Conservation (phyloP, 2,113 vertebrate genomes). For the Tenebrosternarchus preto region DNA sequence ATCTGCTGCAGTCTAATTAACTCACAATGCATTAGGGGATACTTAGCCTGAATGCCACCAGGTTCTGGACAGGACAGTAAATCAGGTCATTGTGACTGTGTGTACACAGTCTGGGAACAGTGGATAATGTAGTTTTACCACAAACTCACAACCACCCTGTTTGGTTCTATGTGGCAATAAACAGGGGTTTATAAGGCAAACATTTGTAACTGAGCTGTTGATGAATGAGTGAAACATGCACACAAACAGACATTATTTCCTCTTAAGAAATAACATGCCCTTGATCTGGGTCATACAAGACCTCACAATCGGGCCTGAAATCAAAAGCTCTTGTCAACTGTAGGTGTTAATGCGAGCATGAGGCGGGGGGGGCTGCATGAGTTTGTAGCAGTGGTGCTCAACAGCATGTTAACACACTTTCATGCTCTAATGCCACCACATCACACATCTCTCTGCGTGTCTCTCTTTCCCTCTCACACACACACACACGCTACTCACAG, state of each 20-base stretch:
- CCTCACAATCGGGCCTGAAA: slow-evolving; percentile 12
- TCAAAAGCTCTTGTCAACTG: background rate
- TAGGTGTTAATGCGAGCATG: slow-evolving; percentile 29
- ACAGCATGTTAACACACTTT: slow-evolving; percentile 62
- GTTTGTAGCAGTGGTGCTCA: slow-evolving; percentile 27
- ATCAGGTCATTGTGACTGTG: slow-evolving; percentile 28
- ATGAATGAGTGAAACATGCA: background rate
- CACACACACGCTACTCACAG: background rate
- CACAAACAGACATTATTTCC: background rate
- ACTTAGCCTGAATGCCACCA: slow-evolving; percentile 37
- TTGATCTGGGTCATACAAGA: background rate
- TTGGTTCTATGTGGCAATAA: slow-evolving; percentile 13
- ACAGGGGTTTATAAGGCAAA: slow-evolving; percentile 12
- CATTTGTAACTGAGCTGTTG: background rate
- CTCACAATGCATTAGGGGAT: slow-evolving; percentile 46
- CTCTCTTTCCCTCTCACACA: background rate
- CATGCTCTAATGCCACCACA: slow-evolving; percentile 64
- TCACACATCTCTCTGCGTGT: slow-evolving; percentile 60
- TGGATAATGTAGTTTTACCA: slow-evolving; percentile 40
- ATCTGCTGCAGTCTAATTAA: slow-evolving; percentile 50
- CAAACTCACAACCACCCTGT: slow-evolving; percentile 24
- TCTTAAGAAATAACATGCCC: slow-evolving; percentile 1
- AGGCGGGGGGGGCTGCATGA: background rate
- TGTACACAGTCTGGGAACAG: slow-evolving; percentile 35
- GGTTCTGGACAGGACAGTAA: slow-evolving; percentile 35